Base-by-base conservation (phyloP, 2,888 invertebrate species). In the Chrysolina americana region DNA sequence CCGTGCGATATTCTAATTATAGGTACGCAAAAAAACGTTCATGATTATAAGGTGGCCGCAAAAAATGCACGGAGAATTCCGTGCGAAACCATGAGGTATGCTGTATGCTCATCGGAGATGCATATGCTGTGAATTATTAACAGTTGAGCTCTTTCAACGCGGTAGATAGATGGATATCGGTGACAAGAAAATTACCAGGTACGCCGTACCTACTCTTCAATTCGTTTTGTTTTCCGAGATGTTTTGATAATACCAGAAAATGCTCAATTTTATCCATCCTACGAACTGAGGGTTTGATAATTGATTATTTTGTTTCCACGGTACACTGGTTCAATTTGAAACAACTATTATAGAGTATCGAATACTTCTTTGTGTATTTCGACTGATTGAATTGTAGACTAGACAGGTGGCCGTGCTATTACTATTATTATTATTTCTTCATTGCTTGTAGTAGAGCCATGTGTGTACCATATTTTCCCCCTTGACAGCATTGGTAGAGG, bases 1-100 rank as follows among this genome's bases (percentile, higher is more conserved):
- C 75, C 74, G 77, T 76, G 73, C 69, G 50, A 76, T 71, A 70
- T 71, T 74, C 70, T 72, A 78, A 73, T 78, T 68, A 68, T 41
- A 44, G 65, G 65, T 70, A 70, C 69, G 73, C 65, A 53, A 70
- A 73, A 73, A 72, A 53, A 44, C 36, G n/a, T 48, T 53, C 36
- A 11, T 53, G 50, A 68, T 68, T 53, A 53, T 68, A 50, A 56
- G 21, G 68, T 23, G 15, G 50, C 4, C 48, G 48, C 48, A 53
- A 53, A 48, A 21, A 50, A 21, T 47, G 41, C 64, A 44, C 21
- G 9, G 17, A 17, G 28, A 10, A 28, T 21, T 11, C 19, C 23
- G 36, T 36, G 50, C 19, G 36, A 50, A 66, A 50, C 17, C 48
- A 41, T 13, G 28, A 50, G 11, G 13, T 48, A 50, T 11, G 44